phyloP scores from a whole-genome alignment of 2,888 invertebrate genomes.

The Anaspis maculata region DNA sequence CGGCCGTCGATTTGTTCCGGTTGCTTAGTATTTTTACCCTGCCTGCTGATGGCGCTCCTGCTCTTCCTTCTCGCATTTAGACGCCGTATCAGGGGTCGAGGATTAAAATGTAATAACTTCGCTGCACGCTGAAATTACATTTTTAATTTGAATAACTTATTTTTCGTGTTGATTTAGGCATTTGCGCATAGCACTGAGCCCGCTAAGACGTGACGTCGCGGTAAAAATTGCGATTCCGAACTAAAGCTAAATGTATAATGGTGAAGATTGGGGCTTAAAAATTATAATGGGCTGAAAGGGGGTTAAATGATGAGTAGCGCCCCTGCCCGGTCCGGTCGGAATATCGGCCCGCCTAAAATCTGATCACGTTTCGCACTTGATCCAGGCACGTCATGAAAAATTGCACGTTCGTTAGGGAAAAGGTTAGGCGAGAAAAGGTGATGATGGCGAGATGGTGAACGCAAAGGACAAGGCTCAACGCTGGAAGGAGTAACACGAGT shows the following conservation, averaged over 20 bases:
- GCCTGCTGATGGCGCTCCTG: no score
- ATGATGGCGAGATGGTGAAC: slow-evolving; percentile 7
- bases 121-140: slow-evolving; percentile 50
- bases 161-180: slow-evolving; percentile 65
- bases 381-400: slow-evolving; percentile 64
- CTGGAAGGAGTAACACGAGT: no score
- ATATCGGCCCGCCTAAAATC: slow-evolving; percentile 39
- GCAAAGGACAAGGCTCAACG: background rate
- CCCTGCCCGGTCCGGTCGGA: slow-evolving; percentile 17
- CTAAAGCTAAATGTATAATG: slow-evolving; percentile 65
- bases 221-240: slow-evolving; percentile 64
- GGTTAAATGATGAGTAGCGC: slow-evolving; percentile 43
- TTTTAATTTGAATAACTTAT: slow-evolving; percentile 68
- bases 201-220: slow-evolving; percentile 56
- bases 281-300: slow-evolving; percentile 53
- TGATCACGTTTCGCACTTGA: slow-evolving; percentile 48
- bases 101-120: slow-evolving; percentile 46
- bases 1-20: slow-evolving; percentile 40
- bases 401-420: slow-evolving; percentile 44
- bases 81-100: slow-evolving; percentile 39
- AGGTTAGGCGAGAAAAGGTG: no score
- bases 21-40: slow-evolving; percentile 44
- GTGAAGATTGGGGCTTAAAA: slow-evolving; percentile 66
- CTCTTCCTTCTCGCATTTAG: slow-evolving; percentile 40
- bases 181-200: slow-evolving; percentile 49